Base-by-base conservation (phyloP, 2,797 vertebrate species). In the Catostomus latipinnis region DNA sequence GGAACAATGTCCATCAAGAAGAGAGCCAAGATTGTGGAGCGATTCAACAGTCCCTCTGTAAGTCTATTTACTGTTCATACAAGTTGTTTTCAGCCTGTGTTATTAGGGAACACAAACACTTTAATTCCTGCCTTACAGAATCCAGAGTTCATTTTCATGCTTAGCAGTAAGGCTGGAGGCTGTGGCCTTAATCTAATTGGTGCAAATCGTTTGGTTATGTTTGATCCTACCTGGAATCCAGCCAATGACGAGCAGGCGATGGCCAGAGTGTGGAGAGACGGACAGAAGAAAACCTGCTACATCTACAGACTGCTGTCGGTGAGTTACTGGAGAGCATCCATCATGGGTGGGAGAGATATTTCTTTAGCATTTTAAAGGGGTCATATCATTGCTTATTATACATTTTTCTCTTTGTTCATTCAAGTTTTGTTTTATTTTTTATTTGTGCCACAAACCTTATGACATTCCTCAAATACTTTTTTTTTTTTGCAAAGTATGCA, bases 1-100 rank as follows among this genome's bases (percentile, higher is more conserved):
- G 98, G 98, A 76, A 97, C 97, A 0, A 99, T 99, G 98, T 98
- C 98, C 12, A 98, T 99, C 86, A 99, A 98, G 90, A 99, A 99
- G 89, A 92, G 98, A 88, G 97, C 97, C 0, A 98, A 98, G 87
- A 90, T 98, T 0, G 97, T 99, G 83, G 97, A 99, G 70, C 91
- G 91, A 61, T 99, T 99, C 90, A 99, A 99, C 89, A 95, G 77
- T 82, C 92, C 93, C 1, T 95, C 94, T 0, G 98, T 99, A 91
- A 95, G 95, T 91, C 53, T 11, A 0, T 6, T 73, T 52, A 34
- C 5, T 34, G 34, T 34, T 34, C 8, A 7, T 45, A 14, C 13
- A 6, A 1, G 13, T 2, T 0, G 34, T 45, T 8, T 2, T 56
- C 7, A 1, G 46, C 0, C 5, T 67, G 9, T 4, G 58, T 34